Evolutionary conservation across 2,888 invertebrate genomes (phyloP).

Genomic region (Pachymerium ferrugineum): DNA sequence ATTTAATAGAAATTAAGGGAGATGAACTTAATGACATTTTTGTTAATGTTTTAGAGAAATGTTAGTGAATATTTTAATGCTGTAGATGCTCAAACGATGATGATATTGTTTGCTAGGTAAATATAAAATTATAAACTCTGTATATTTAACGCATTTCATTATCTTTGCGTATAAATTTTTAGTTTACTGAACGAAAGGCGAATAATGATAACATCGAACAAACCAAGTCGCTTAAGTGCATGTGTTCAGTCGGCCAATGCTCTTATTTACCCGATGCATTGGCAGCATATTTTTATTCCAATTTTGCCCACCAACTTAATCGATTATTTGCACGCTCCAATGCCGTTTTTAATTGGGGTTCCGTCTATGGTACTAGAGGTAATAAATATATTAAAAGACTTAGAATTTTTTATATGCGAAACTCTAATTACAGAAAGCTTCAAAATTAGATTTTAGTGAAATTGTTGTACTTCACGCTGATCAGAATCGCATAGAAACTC

Average conservation of each 20-base stretch:
- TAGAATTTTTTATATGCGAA: conserved; percentile 27
- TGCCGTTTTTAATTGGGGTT: conserved; percentile 96
- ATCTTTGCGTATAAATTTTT: conserved; percentile 23
- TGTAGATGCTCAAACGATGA: conserved; percentile 91
- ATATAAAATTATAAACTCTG: not conserved
- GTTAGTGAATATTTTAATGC: conserved; percentile 96
- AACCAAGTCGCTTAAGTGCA: conserved; percentile 81
- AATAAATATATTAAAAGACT: conserved; percentile 42
- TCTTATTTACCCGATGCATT: conserved; percentile 94
- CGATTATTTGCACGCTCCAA: conserved; percentile 82
- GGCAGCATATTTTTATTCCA: conserved; percentile 94
- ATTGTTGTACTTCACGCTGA: conserved; percentile 92
- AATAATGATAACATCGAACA: conserved; percentile 85
- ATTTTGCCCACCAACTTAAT: conserved; percentile 81
- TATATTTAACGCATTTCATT: not conserved
- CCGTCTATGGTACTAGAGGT: conserved; percentile 78
- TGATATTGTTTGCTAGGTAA: conserved; percentile 79
- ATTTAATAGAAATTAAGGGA: not conserved
- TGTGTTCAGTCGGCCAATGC: conserved; percentile 81
- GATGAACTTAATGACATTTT: not conserved
- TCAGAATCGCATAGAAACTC: conserved; percentile 73
- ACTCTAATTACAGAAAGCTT: conserved; percentile 64
- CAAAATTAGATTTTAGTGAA: conserved; percentile 80
- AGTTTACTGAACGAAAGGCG: conserved; percentile 87
- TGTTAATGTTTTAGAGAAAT: conserved; percentile 65